These are phyloP conservation scores for Syngnathoides biaculeatus DNA, from an alignment of 2,113 vertebrate genomes.

Conservation along the genomic window DNA sequence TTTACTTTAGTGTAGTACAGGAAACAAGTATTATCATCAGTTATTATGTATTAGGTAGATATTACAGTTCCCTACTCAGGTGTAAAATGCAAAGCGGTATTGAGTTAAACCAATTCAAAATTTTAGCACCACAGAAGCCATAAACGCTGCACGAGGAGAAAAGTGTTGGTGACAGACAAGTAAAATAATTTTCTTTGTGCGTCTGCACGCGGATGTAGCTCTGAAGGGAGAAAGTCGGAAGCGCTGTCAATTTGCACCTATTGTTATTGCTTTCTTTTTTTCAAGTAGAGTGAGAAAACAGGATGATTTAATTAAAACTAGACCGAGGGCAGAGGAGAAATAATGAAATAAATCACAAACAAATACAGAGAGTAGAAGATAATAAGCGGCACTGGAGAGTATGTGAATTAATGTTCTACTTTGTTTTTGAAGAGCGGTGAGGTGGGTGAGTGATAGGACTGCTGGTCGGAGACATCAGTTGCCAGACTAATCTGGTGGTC, in stretches of 20 bases:
- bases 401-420: conserved; percentile 41
- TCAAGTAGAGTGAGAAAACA: conserved; percentile 27
- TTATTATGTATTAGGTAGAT: background rate
- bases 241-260: conserved; percentile 50
- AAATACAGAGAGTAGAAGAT: conserved; percentile 14
- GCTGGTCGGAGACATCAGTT: conserved; percentile 45
- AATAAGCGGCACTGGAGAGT: conserved; percentile 15
- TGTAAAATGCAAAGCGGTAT: background rate
- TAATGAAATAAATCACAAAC: conserved; percentile 17
- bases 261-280: conserved; percentile 47
- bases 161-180: conserved; percentile 1
- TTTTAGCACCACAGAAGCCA: background rate
- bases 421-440: conserved; percentile 30
- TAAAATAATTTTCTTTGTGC: background rate
- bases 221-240: conserved; percentile 39
- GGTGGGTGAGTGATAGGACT: conserved; percentile 21
- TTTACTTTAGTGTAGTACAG: background rate
- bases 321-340: conserved; percentile 31
- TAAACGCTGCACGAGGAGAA: background rate
- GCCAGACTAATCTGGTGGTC: conserved; percentile 60
- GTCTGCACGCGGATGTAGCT: background rate
- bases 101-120: background rate
- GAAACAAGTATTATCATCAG: background rate
- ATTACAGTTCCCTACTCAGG: background rate
- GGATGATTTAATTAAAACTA: conserved; percentile 58